Percentiles rank a stretch among this genome's conserved stretches.
phyloP scores from a whole-genome alignment of 2,888 invertebrate species.

The Rhagonycha fulva region DNA sequence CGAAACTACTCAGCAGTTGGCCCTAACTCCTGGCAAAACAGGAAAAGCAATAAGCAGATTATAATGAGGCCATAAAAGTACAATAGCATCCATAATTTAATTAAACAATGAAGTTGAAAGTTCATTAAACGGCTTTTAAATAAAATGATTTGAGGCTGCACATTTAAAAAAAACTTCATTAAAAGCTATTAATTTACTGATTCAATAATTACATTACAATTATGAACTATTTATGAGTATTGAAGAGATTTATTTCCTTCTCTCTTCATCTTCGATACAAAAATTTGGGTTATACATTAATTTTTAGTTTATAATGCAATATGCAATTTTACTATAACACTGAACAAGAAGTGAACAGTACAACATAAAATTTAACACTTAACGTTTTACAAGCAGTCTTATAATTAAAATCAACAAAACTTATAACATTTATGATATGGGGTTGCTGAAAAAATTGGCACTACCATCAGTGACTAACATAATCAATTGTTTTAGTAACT shows the following conservation, averaged over 20 bases:
- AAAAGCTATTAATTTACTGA: constrained; percentile 17
- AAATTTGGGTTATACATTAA: constrained; percentile 8
- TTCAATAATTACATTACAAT: constrained; percentile 12
- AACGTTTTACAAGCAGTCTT: constrained; percentile 25
- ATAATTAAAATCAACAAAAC: constrained; percentile 6
- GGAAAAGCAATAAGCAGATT: neutral
- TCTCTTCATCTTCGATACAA: constrained; percentile 10
- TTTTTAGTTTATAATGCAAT: constrained; percentile 26
- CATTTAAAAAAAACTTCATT: neutral
- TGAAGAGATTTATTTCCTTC: neutral
- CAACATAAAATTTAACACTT: constrained; percentile 14
- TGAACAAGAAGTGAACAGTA: constrained; percentile 24
- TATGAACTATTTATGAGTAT: constrained; percentile 14
- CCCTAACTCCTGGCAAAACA: neutral
- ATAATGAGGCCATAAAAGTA: neutral
- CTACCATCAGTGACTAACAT: constrained; percentile 21
- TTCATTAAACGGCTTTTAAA: neutral
- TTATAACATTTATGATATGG: neutral
- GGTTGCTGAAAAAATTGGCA: constrained; percentile 14
- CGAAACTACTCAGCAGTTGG: no score
- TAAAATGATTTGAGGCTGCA: neutral
- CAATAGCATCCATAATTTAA: neutral
- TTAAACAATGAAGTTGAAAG: neutral
- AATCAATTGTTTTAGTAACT: constrained; percentile 13
- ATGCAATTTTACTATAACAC: constrained; percentile 33